Base-by-base conservation (phyloP, 2,797 vertebrate genomes). In the Amniataba percoides region DNA sequence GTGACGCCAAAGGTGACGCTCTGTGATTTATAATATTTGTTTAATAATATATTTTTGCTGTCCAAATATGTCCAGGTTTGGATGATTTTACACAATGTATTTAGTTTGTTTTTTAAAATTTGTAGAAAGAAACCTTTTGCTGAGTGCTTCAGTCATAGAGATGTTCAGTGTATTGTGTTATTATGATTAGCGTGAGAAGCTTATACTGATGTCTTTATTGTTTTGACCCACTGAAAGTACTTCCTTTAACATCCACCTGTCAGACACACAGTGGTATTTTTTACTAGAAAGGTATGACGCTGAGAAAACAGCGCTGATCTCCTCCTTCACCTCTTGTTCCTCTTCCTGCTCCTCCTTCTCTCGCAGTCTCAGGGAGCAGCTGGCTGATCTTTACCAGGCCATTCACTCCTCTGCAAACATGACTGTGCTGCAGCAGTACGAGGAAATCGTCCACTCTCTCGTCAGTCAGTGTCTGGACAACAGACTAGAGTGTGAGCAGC, bases 311-410 rank as follows among this genome's bases (percentile, higher is more conserved):
- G 34, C 4, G 7, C 34, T 36, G 34, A 36, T 36, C 34, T 36
- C 34, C 34, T 36, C 34, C 34, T 36, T 8, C 27, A 2, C 27
- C 27, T 27, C 27, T 27, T 27, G 27, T 27, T 27, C 27, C 27
- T 27, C 27, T 27, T 27, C 27, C 43, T 77, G 3, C 76, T 75
- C 63, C 13, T 65, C 73, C 9, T 80, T 48, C 16, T 64, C 14
- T n/a, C 42, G 15, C 78, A 95, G 94, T 83, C 87, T 95, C 23
- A 82, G 68, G 72, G 93, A 95, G 52, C 92, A 93, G 78, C 74
- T 96, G 70, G 89, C 85, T 14, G 89, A 91, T 48, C 70, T 96
- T 60, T 92, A 96, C 85, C 92, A 91, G 88, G 83, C 87, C 78
- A 92, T 96, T 67, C 87, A 94, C 43, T 80, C 88, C 56, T 89